Conservation (phyloP, 2,797 vertebrate genomes). For the Coregonus sp. region DNA sequence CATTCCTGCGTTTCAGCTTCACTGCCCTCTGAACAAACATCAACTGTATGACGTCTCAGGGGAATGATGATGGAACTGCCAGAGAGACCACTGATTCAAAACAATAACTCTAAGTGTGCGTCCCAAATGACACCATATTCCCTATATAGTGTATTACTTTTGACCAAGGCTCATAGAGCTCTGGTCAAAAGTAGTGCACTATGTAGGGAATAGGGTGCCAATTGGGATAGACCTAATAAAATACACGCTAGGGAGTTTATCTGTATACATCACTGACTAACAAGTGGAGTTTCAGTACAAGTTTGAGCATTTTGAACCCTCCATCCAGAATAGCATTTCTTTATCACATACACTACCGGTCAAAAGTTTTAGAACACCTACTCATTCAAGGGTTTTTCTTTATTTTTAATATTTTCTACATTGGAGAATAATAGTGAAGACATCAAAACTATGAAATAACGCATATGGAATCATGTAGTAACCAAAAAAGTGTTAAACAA, state of each 20-base stretch:
- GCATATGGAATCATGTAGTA: too few species aligned
- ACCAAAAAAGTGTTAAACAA: too few species aligned
- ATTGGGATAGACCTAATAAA: background rate
- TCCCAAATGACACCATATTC: background rate
- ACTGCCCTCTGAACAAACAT: background rate
- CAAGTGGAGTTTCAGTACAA: background rate
- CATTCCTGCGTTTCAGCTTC: background rate
- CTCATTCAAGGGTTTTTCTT: too few species aligned
- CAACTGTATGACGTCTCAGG: conserved; percentile 16
- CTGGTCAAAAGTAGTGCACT: too few species aligned
- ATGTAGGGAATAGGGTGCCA: too few species aligned
- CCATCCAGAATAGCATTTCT: background rate
- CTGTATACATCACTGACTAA: background rate
- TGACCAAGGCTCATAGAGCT: background rate
- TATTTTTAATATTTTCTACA: too few species aligned
- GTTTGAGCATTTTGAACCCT: background rate
- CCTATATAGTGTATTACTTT: background rate
- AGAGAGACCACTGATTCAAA: conserved; percentile 1
- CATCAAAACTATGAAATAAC: too few species aligned
- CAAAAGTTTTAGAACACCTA: too few species aligned
- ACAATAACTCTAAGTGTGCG: background rate
- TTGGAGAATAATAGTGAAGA: too few species aligned
- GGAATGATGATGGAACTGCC: background rate
- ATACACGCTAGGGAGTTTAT: background rate
- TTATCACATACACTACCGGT: background rate